phyloP scores from a whole-genome alignment of 2,113 vertebrate genomes.

The Nesoenas mayeri region DNA sequence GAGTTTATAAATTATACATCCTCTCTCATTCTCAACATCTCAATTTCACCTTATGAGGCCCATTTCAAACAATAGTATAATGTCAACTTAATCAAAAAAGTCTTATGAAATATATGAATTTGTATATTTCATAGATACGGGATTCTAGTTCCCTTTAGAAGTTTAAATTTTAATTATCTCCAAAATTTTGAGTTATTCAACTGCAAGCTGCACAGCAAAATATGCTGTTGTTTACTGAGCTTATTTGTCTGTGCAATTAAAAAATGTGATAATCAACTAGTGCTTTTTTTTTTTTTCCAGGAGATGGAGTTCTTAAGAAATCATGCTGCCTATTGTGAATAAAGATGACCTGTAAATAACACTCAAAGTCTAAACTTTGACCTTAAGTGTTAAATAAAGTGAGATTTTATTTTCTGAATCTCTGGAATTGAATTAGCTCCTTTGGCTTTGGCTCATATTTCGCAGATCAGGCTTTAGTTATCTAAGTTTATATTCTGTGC shows the following conservation, averaged over 20 bases:
- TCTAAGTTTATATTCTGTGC: neutral
- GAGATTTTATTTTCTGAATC: neutral
- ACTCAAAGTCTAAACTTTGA: neutral
- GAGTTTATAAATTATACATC: constrained; percentile 72
- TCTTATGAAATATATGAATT: constrained; percentile 29
- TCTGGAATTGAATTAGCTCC: neutral
- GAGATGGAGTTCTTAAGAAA: neutral
- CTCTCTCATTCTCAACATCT: constrained; percentile 50
- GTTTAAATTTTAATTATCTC: constrained; percentile 21
- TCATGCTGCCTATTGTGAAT: neutral
- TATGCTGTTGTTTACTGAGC: neutral
- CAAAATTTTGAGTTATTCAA: neutral
- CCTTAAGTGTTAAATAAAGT: neutral
- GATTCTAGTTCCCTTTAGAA: constrained; percentile 7
- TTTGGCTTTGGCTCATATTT: neutral
- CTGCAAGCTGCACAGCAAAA: neutral
- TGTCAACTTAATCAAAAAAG: constrained; percentile 59
- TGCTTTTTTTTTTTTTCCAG: neutral
- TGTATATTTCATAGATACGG: neutral
- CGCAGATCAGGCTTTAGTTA: neutral
- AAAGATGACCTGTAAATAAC: neutral
- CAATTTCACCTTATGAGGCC: constrained; percentile 24
- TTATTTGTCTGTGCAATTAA: neutral
- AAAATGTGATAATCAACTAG: neutral
- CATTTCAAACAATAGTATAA: constrained; percentile 63